These are phyloP conservation scores for Carassius auratus DNA, from an alignment of 2,113 vertebrate species.

Conservation along the genomic window DNA sequence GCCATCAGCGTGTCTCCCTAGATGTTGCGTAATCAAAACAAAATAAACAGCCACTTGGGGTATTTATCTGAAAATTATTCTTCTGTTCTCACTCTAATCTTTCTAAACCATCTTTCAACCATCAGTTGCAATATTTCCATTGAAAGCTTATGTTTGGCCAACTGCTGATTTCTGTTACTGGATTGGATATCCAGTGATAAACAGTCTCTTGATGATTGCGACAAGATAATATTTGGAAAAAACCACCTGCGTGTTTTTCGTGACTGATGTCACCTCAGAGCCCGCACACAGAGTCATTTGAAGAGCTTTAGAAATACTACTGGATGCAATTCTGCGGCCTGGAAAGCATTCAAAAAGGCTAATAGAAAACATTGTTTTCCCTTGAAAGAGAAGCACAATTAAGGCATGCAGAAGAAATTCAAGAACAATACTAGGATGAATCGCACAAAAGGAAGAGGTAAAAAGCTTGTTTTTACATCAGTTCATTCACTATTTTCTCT, in stretches of 20 bases:
- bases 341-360: conserved; percentile 61
- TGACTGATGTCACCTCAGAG: conserved; percentile 59
- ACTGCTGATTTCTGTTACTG: conserved; percentile 62
- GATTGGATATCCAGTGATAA: conserved; percentile 66
- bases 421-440: conserved; percentile 26
- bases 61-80: conserved; percentile 60
- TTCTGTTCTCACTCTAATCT: conserved; percentile 52
- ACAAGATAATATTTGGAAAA: conserved; percentile 62
- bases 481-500: conserved; percentile 17
- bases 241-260: conserved; percentile 63
- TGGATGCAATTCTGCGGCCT: conserved; percentile 60
- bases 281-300: conserved; percentile 66
- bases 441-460: conserved; percentile 12
- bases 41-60: conserved; percentile 72
- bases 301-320: conserved; percentile 61
- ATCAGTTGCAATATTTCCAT: conserved; percentile 47
- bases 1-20: conserved; percentile 64
- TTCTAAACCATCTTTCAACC: conserved; percentile 46
- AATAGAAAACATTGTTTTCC: conserved; percentile 45
- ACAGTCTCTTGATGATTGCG: conserved; percentile 68
- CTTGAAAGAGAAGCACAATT: conserved; percentile 42
- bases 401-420: conserved; percentile 16
- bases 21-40: conserved; percentile 74
- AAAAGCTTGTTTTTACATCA: conserved; percentile 4
- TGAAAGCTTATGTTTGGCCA: conserved; percentile 51